Evolutionary conservation across 2,888 invertebrate genomes (phyloP).

Genomic region (Agrilus cyanescens): DNA sequence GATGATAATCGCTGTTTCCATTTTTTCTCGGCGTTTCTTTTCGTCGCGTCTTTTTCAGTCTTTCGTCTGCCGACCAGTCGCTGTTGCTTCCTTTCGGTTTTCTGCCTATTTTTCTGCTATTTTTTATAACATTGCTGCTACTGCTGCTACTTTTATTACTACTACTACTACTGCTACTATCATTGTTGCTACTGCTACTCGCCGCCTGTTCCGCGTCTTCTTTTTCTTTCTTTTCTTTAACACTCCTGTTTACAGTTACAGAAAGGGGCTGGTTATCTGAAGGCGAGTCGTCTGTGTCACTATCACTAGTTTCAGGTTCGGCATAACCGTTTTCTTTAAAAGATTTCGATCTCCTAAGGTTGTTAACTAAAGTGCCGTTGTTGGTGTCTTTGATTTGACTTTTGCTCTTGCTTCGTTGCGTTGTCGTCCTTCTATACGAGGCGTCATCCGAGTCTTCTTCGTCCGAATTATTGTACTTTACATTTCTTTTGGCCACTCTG

Average conservation of each 20-base stretch:
- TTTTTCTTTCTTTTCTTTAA: constrained; percentile 19
- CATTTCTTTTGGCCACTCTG: constrained; percentile 9
- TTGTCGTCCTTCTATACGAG: constrained; percentile 11
- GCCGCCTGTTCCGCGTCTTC: constrained; percentile 10
- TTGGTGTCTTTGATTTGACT: constrained; percentile 12
- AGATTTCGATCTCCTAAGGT: too few relatives aligned
- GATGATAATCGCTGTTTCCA: too few relatives aligned
- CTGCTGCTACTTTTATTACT: constrained; percentile 4
- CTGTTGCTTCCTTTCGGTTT: constrained; percentile 27
- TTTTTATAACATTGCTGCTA: constrained; percentile 4
- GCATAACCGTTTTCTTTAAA: too few relatives aligned
- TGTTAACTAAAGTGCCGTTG: constrained; percentile 1
- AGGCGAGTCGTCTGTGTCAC: too few relatives aligned
- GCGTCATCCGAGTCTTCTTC: constrained; percentile 9
- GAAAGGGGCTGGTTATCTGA: too few relatives aligned
- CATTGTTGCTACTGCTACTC: constrained; percentile 3
- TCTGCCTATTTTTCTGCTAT: constrained; percentile 29
- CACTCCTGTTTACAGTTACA: constrained; percentile 18
- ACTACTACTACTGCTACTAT: constrained; percentile 7
- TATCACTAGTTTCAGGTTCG: too few relatives aligned
- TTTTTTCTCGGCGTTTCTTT: constrained; percentile 9
- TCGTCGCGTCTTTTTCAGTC: constrained; percentile 13
- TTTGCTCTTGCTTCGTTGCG: constrained; percentile 20
- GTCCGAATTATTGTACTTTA: constrained; percentile 10
- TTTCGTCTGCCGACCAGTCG: constrained; percentile 7